phyloP scores from a whole-genome alignment of 2,113 vertebrate species.

The Crotalus tigris region DNA sequence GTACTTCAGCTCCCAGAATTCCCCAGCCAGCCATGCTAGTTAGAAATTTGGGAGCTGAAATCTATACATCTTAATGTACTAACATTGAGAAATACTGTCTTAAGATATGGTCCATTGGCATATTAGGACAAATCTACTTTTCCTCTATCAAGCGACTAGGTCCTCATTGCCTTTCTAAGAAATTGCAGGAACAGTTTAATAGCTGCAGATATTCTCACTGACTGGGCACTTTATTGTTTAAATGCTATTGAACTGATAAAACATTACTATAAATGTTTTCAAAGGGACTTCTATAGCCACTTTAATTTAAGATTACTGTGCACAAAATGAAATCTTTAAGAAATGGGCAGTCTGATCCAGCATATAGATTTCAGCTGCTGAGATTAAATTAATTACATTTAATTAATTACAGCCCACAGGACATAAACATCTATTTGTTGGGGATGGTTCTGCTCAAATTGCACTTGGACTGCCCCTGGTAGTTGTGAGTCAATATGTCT shows the following conservation, averaged over 20 bases:
- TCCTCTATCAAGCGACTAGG: neutral
- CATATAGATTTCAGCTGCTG: neutral
- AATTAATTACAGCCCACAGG: neutral
- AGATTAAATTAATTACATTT: neutral
- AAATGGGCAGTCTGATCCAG: neutral
- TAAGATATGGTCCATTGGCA: neutral
- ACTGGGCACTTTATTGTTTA: neutral
- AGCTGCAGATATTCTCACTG: neutral
- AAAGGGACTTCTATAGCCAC: neutral
- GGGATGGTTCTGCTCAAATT: neutral
- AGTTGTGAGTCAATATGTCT: neutral
- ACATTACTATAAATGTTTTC: neutral
- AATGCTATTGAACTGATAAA: neutral
- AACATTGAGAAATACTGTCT: neutral
- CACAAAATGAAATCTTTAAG: neutral
- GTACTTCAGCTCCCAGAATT: neutral
- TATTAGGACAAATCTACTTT: neutral
- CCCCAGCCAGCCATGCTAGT: neutral
- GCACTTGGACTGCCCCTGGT: neutral
- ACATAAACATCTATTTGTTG: neutral
- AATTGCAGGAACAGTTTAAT: neutral
- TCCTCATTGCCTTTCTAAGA: neutral
- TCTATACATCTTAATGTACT: neutral
- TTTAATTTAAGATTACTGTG: neutral
- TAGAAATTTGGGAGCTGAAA: neutral